Conservation (phyloP, 2,888 invertebrate species). For the Drosophila gaucha region DNA sequence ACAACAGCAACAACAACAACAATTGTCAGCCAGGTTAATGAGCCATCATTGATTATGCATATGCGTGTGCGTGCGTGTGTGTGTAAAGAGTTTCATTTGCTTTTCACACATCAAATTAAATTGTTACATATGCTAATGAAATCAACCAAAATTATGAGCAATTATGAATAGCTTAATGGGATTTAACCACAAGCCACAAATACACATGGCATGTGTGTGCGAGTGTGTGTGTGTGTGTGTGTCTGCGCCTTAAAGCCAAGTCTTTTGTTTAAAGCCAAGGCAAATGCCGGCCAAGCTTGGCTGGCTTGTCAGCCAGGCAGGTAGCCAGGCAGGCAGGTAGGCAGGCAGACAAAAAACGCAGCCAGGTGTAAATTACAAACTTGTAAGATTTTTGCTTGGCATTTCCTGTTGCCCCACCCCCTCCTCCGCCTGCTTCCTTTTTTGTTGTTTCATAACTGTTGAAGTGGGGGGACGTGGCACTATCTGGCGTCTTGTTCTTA, state of each 20-base stretch:
- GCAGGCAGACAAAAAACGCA: conserved; percentile 51
- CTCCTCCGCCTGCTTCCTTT: background rate
- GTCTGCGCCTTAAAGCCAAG: conserved; percentile 18
- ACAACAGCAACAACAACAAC: conserved; percentile 53
- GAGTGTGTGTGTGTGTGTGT: conserved; percentile 4
- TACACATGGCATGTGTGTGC: no score
- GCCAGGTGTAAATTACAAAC: conserved; percentile 79
- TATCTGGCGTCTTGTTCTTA: conserved; percentile 11
- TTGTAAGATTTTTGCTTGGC: conserved; percentile 68
- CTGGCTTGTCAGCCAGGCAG: background rate
- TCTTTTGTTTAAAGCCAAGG: conserved; percentile 18
- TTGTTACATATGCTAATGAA: conserved; percentile 77
- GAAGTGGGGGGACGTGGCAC: background rate
- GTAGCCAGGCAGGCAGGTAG: background rate
- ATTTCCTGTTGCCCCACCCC: conserved; percentile 48
- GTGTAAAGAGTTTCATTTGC: conserved; percentile 37
- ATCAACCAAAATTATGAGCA: conserved; percentile 77
- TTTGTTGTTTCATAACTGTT: background rate
- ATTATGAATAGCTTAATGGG: conserved; percentile 74
- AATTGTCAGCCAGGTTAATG: conserved; percentile 70
- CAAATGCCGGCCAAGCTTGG: background rate
- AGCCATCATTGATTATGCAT: conserved; percentile 79
- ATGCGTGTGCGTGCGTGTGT: conserved; percentile 39
- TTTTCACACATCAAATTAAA: conserved; percentile 72
- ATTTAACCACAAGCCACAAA: conserved; percentile 42